Evolutionary conservation across 2,797 vertebrate species (phyloP), one percentile per base, ranked within the genome.

Genomic region (Macropodus opercularis): DNA sequence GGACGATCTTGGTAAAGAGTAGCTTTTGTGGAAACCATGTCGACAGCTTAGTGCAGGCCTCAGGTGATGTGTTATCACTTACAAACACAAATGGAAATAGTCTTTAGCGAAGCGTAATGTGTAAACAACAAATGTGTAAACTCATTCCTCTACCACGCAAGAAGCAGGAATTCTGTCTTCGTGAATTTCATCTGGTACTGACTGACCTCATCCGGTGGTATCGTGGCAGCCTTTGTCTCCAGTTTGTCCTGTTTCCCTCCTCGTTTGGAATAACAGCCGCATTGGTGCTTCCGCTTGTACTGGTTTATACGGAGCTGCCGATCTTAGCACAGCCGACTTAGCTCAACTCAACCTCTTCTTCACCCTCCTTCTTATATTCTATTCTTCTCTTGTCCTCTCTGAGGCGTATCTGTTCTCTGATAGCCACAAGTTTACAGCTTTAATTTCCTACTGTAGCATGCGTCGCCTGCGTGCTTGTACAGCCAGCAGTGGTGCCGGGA

Each of bases 91-190:
- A 38, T 42, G 5, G 7, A 24, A 23, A 39, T 66, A 67, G 74
- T 77, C 64, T 77, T 41, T 0, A 52, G 79, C 77, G 77, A 83
- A 80, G 86, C 72, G 75, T 79, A 85, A 88, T 90, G n/a, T n/a
- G n/a, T 87, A 89, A 34, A 43, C 64, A 63, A 55, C 68, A 77
- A 36, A 35, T 72, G 35, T 44, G 36, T 44, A 67, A 78, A 13
- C 24, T 52, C 18, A 66, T 82, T 77, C 46, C 61, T 85, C 72
- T 77, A 77, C 85, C 70, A 83, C 67, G 69, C 62, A 88, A 87
- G 88, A 87, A 86, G 83, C 77, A 81, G 60, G 57, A 85, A 86
- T 90, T 71, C 67, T 83, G 71, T 87, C 80, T 89, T 80, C 48
- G 72, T 72, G 56, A 60, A 61, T 81, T 80, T 77, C 72, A 87